These are phyloP conservation scores for Tragelaphus buxtoni DNA, from an alignment of 2,113 vertebrate species.

Conservation along the genomic window DNA sequence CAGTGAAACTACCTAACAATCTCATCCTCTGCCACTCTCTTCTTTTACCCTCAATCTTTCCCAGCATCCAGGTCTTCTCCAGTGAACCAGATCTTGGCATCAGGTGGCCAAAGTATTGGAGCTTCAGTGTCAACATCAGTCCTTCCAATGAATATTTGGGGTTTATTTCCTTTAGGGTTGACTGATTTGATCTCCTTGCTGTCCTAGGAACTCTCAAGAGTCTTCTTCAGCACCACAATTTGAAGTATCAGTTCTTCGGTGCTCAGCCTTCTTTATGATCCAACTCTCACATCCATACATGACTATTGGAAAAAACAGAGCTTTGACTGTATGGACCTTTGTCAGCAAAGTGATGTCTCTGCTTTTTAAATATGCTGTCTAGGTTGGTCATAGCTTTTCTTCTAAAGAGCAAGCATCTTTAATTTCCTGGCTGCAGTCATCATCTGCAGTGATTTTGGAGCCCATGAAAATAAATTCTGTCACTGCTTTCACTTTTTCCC, in stretches of 20 bases:
- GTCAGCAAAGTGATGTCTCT: background rate
- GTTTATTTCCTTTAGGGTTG: background rate
- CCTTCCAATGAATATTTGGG: background rate
- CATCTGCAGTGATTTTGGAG: background rate
- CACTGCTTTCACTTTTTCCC: background rate
- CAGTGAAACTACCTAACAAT: background rate
- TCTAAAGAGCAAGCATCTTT: background rate
- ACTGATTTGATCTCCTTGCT: background rate
- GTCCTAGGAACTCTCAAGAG: background rate
- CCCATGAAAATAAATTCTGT: background rate
- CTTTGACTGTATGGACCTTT: background rate
- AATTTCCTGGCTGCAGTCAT: background rate
- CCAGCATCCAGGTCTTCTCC: background rate
- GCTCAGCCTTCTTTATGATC: background rate
- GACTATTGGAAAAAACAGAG: background rate
- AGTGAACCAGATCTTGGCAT: background rate
- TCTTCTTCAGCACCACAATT: background rate
- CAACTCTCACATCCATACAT: background rate
- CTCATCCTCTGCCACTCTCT: background rate
- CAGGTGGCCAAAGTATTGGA: background rate
- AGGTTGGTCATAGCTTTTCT: background rate
- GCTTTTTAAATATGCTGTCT: background rate
- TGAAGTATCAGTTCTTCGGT: background rate
- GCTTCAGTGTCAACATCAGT: background rate
- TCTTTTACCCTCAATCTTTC: background rate